These are phyloP conservation scores for Nilaparvata lugens DNA, from an alignment of 1,140 invertebrate species.

Conservation along the genomic window DNA sequence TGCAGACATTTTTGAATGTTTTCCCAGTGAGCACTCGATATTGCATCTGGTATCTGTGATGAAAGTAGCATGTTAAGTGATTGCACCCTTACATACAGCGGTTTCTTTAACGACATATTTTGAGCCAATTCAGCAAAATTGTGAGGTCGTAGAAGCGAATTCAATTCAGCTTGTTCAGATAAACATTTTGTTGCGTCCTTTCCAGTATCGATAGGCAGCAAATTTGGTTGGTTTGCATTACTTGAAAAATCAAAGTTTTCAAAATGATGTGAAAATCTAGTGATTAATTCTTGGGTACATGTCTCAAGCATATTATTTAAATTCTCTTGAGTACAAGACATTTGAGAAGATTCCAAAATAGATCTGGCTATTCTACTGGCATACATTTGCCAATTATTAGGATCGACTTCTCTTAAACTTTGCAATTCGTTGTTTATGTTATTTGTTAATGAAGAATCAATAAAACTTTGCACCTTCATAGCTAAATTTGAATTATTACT, in stretches of 20 bases:
- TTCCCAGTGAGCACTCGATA: background rate
- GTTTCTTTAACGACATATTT: background rate
- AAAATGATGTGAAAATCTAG: background rate
- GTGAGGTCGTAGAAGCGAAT: background rate
- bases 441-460: background rate
- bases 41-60: background rate
- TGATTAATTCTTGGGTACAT: background rate
- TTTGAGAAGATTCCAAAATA: background rate
- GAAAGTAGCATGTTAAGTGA: background rate
- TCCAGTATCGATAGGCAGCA: no score
- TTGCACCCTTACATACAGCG: background rate
- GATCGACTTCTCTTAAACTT: background rate
- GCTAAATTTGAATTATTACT: background rate
- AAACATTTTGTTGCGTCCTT: no score
- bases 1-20: background rate
- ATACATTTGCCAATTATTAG: background rate
- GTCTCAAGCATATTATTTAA: background rate
- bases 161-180: background rate
- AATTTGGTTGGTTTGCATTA: no score
- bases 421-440: background rate
- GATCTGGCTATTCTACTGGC: background rate
- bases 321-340: background rate
- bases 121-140: background rate
- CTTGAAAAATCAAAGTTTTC: no score
- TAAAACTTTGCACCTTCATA: background rate